phyloP scores from a whole-genome alignment of 2,797 vertebrate species.

The Phataginus tetradactyla region DNA sequence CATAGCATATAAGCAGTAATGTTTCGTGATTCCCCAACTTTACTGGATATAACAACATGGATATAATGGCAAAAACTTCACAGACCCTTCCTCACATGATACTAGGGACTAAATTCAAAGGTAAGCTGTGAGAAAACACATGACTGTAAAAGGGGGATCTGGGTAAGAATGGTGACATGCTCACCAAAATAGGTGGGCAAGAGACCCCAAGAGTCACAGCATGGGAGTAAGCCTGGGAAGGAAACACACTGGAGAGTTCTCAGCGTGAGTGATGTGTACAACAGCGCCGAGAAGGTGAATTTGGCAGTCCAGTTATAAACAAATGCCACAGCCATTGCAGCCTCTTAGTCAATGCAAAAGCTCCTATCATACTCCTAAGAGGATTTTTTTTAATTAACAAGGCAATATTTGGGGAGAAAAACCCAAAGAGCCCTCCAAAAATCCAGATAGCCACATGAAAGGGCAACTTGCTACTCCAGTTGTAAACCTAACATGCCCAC shows the following conservation, averaged over 20 bases:
- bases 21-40: background rate
- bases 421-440: background rate
- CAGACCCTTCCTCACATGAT: background rate
- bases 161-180: background rate
- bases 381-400: background rate
- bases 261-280: background rate
- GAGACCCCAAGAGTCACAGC: background rate
- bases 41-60: background rate
- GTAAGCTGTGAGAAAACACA: background rate
- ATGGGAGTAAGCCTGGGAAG: background rate
- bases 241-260: background rate
- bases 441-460: background rate
- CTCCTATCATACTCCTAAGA: background rate
- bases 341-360: background rate
- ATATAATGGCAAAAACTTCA: background rate
- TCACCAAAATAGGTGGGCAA: background rate
- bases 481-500: background rate
- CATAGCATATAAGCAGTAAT: background rate
- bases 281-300: background rate
- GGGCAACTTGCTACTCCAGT: background rate
- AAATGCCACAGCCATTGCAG: background rate
- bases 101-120: background rate
- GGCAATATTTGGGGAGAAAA: background rate
- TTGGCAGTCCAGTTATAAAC: background rate
- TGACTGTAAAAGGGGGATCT: background rate